These are phyloP conservation scores for Protophormia terraenovae DNA, from an alignment of 2,888 invertebrate species.

Conservation along the genomic window DNA sequence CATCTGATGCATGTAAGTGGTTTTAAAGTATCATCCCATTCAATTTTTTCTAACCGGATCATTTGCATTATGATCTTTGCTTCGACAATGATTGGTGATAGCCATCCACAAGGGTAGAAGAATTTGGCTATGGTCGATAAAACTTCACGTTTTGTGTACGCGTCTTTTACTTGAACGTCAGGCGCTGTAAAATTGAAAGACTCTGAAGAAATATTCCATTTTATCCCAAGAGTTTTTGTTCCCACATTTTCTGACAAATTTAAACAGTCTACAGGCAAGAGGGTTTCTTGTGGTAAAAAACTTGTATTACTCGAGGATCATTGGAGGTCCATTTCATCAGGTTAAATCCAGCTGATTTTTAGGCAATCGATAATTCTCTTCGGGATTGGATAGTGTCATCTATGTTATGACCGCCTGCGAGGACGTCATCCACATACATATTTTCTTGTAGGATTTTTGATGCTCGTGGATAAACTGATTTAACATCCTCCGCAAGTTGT, in stretches of 20 bases:
- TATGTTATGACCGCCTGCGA: background rate
- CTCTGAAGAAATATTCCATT: no score
- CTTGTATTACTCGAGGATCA: background rate
- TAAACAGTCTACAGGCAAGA: background rate
- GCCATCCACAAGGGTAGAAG: conserved; percentile 12
- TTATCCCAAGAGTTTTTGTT: background rate
- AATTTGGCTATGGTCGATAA: conserved; percentile 18
- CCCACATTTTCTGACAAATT: background rate
- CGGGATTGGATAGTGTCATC: background rate
- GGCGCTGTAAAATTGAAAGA: no score
- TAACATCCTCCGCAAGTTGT: background rate
- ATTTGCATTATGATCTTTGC: background rate
- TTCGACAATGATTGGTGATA: background rate
- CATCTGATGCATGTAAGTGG: background rate
- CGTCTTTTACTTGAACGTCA: background rate
- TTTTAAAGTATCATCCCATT: background rate
- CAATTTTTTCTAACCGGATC: background rate
- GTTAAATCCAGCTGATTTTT: background rate
- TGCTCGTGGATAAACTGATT: background rate
- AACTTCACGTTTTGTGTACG: conserved; percentile 18
- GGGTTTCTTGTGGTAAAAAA: background rate
- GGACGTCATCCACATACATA: background rate
- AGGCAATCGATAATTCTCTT: background rate
- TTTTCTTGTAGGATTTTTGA: background rate
- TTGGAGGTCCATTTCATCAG: conserved; percentile 16